Evolutionary conservation across 2,888 invertebrate genomes (phyloP).

Genomic region (Eristalis pertinax): DNA sequence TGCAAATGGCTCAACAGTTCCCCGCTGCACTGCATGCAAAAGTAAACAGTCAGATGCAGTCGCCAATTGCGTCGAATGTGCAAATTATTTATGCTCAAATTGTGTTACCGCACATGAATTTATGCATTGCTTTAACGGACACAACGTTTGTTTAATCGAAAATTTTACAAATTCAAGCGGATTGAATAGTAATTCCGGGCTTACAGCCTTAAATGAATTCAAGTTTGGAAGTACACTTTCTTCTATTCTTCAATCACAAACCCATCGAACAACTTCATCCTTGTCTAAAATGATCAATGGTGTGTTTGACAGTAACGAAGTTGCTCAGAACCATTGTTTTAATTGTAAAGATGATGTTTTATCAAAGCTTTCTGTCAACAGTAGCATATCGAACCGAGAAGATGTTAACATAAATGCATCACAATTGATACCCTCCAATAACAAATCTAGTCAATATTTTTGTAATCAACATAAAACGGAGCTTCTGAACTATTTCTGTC

Average conservation of each 20-base stretch:
- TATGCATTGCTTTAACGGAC: slow-evolving; percentile 99
- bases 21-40: slow-evolving; percentile 97
- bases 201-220: slow-evolving; percentile 76
- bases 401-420: slow-evolving; percentile 56
- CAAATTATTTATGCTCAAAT: slow-evolving; percentile 96
- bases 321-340: slow-evolving; percentile 56
- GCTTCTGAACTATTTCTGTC: slow-evolving; percentile 95
- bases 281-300: slow-evolving; percentile 65
- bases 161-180: slow-evolving; percentile 76
- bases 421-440: slow-evolving; percentile 64
- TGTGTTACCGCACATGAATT: slow-evolving; percentile 99
- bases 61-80: slow-evolving; percentile 97
- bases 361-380: slow-evolving; percentile 47
- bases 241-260: slow-evolving; percentile 76
- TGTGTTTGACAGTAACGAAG: slow-evolving; percentile 54
- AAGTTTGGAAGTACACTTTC: slow-evolving; percentile 79
- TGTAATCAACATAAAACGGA: slow-evolving; percentile 96
- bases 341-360: slow-evolving; percentile 65
- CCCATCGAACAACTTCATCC: slow-evolving; percentile 56
- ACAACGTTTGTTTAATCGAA: slow-evolving; percentile 87
- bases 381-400: slow-evolving; percentile 51
- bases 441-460: slow-evolving; percentile 83
- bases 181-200: slow-evolving; percentile 65
- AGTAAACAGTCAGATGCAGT: slow-evolving; percentile 96
- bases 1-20: slow-evolving; percentile 81